A percentile compares a stretch with the other conserved stretches of the same genome.
Evolutionary conservation across 1,140 invertebrate genomes (phyloP).

Genomic region (Zaprionus capensis): DNA sequence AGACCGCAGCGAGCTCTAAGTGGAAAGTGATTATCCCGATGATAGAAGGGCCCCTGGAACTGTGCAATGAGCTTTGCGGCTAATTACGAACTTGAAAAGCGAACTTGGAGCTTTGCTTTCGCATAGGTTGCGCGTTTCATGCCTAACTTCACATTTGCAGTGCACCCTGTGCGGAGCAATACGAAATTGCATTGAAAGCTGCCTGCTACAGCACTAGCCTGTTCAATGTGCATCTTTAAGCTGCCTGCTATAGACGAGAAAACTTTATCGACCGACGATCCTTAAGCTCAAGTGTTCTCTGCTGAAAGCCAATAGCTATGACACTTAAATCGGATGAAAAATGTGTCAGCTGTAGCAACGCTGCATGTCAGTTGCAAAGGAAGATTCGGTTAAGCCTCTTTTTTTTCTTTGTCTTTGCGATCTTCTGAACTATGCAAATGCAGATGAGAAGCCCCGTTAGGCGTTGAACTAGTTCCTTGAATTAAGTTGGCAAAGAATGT

Average conservation of each 20-base stretch:
- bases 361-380: background rate
- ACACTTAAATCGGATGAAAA: background rate
- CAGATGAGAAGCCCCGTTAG: constrained; percentile 41
- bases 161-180: background rate
- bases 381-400: background rate
- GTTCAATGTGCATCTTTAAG: background rate
- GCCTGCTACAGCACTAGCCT: constrained; percentile 10
- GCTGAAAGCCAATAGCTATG: background rate
- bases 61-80: constrained; percentile 19
- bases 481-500: constrained; percentile 11
- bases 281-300: background rate
- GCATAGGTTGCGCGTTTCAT: background rate
- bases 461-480: constrained; percentile 31
- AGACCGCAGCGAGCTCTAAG: constrained; percentile 14
- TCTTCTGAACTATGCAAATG: constrained; percentile 1
- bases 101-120: background rate
- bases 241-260: constrained; percentile 26
- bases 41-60: constrained; percentile 26
- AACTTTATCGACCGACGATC: background rate
- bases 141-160: background rate
- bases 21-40: constrained; percentile 43
- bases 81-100: constrained; percentile 6
- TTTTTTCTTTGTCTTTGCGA: background rate
- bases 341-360: background rate
- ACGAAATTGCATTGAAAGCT: background rate